These are phyloP conservation scores for Oscheius sp. DNA, from an alignment of 2,888 invertebrate genomes.

Conservation along the genomic window DNA sequence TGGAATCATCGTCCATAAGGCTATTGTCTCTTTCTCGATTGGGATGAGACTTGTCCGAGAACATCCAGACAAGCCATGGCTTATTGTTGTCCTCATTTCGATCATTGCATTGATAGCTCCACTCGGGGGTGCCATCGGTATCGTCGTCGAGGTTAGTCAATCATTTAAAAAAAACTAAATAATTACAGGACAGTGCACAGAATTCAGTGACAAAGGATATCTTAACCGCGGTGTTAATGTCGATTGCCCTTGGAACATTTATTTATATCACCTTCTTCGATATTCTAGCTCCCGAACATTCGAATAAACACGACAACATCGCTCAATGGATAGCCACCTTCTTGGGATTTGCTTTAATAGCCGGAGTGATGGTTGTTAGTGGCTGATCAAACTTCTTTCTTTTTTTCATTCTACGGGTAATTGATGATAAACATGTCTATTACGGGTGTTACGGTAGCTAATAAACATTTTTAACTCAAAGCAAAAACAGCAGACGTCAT, in stretches of 20 bases:
- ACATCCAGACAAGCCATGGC: conserved; percentile 42
- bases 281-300: conserved; percentile 59
- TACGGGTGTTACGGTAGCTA: too few relatives aligned
- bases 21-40: conserved; percentile 54
- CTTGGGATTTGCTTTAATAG: conserved; percentile 52
- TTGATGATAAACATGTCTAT: too few relatives aligned
- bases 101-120: conserved; percentile 49
- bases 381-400: background rate
- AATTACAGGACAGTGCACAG: conserved; percentile 45
- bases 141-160: conserved; percentile 51
- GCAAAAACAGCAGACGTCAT: too few relatives aligned
- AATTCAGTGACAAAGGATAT: conserved; percentile 52
- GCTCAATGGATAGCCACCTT: conserved; percentile 56
- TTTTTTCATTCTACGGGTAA: too few relatives aligned
- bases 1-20: conserved; percentile 61
- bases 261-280: conserved; percentile 65
- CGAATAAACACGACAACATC: conserved; percentile 54
- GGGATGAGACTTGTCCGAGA: conserved; percentile 46
- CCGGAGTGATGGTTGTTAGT: conserved; percentile 43
- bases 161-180: background rate
- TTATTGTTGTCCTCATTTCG: conserved; percentile 49
- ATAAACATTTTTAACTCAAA: too few relatives aligned
- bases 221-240: conserved; percentile 49
- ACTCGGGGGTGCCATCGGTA: conserved; percentile 56
- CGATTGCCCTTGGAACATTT: conserved; percentile 61